A percentile compares a stretch with the other conserved stretches of the same genome.
Evolutionary conservation across 2,113 vertebrate genomes (phyloP).

Genomic region (Chloropsis cyanopogon): DNA sequence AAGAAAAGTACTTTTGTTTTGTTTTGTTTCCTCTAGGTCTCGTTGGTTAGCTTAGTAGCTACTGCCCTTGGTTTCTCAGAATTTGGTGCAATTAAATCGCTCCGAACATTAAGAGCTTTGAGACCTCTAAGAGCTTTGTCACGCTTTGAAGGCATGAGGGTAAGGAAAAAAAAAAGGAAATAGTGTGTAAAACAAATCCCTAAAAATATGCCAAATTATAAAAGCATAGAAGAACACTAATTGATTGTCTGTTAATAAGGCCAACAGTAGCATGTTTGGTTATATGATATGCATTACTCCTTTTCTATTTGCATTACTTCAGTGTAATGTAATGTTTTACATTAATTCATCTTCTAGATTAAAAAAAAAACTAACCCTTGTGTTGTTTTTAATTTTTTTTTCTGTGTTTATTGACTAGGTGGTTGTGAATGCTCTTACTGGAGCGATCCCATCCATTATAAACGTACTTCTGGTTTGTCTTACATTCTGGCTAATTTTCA

Average conservation of each 20-base stretch:
- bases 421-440: constrained; percentile 94
- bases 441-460: constrained; percentile 98
- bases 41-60: constrained; percentile 90
- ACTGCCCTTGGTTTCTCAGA: constrained; percentile 77
- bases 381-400: background rate
- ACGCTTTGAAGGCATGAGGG: constrained; percentile 99
- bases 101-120: constrained; percentile 91
- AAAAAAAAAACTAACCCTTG: background rate
- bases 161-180: constrained; percentile 69
- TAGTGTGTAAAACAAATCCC: background rate
- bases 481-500: constrained; percentile 99
- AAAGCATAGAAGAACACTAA: background rate
- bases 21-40: constrained; percentile 80
- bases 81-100: constrained; percentile 88
- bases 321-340: background rate
- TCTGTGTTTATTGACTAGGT: constrained; percentile 77
- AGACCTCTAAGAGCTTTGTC: constrained; percentile 95
- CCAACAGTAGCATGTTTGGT: background rate
- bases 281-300: background rate
- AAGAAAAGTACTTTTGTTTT: background rate
- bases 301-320: background rate
- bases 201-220: background rate
- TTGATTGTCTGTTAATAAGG: background rate
- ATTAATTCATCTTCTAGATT: background rate
- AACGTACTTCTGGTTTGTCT: constrained; percentile 98